Evolutionary conservation across 2,888 invertebrate species (phyloP).

Genomic region (Cryptocephalus primarius): DNA sequence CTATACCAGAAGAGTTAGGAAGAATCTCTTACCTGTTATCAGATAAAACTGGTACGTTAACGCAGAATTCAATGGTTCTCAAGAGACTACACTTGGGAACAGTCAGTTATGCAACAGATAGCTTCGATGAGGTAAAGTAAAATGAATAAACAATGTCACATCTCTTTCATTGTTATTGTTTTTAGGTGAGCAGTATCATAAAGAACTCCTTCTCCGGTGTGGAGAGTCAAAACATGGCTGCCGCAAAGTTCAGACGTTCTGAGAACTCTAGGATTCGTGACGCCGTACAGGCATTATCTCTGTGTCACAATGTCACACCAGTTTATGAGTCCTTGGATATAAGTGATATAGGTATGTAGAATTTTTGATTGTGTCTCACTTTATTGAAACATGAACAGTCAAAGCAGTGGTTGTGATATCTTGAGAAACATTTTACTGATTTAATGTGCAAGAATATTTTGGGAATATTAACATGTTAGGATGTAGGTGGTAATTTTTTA

Average conservation of each 20-base stretch:
- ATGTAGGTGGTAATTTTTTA: no score
- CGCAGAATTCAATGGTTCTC: constrained; percentile 98
- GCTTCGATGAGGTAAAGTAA: constrained; percentile 65
- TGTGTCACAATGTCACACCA: constrained; percentile 99
- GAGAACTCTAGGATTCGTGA: constrained; percentile 71
- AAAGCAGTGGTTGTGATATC: no score
- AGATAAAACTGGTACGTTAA: constrained; percentile 97
- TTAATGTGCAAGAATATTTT: no score
- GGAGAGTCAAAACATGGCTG: constrained; percentile 18
- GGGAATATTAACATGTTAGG: no score
- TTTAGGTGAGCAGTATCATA: constrained; percentile 39
- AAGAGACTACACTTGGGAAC: constrained; percentile 92
- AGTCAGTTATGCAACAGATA: constrained; percentile 77
- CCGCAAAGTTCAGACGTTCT: constrained; percentile 49
- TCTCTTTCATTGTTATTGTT: neutral
- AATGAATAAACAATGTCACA: neutral
- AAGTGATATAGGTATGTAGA: constrained; percentile 18
- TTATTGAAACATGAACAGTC: neutral
- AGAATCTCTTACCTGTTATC: constrained; percentile 92
- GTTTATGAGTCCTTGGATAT: constrained; percentile 60
- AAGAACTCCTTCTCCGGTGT: constrained; percentile 34
- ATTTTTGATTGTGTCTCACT: neutral
- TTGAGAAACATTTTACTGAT: no score
- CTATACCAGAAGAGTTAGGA: constrained; percentile 97
- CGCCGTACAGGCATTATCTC: constrained; percentile 84